phyloP scores from a whole-genome alignment of 2,888 invertebrate genomes.

The Diaphora mendica region DNA sequence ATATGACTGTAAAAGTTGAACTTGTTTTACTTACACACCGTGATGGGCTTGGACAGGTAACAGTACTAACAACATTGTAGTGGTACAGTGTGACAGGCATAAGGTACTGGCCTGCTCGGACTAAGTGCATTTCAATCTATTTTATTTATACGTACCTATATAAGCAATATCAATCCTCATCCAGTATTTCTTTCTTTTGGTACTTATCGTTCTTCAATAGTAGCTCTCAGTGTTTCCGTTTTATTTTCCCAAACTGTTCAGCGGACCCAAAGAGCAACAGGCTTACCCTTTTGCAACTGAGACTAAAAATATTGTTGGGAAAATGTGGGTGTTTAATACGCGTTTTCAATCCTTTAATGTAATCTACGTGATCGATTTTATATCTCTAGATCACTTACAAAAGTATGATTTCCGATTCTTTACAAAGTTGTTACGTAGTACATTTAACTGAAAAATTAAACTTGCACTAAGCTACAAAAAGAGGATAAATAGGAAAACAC shows the following conservation, averaged over 20 bases:
- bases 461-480: not conserved
- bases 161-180: not conserved
- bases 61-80: too few relatives aligned
- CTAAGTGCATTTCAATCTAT: not conserved
- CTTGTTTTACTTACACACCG: not conserved
- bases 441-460: not conserved
- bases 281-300: not conserved
- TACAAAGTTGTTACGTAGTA: not conserved
- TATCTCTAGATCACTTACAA: not conserved
- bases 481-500: not conserved
- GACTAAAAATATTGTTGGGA: not conserved
- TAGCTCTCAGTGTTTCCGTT: too few relatives aligned
- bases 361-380: not conserved
- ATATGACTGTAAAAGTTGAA: not conserved
- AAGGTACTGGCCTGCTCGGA: not conserved
- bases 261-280: not conserved
- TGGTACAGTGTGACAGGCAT: not conserved
- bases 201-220: not conserved
- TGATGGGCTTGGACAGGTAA: too few relatives aligned
- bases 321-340: not conserved
- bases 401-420: not conserved
- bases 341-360: not conserved
- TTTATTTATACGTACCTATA: too few relatives aligned
- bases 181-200: not conserved
- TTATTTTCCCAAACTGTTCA: not conserved